phyloP scores from a whole-genome alignment of 2,888 invertebrate species.

The Metallyticus violacea region DNA sequence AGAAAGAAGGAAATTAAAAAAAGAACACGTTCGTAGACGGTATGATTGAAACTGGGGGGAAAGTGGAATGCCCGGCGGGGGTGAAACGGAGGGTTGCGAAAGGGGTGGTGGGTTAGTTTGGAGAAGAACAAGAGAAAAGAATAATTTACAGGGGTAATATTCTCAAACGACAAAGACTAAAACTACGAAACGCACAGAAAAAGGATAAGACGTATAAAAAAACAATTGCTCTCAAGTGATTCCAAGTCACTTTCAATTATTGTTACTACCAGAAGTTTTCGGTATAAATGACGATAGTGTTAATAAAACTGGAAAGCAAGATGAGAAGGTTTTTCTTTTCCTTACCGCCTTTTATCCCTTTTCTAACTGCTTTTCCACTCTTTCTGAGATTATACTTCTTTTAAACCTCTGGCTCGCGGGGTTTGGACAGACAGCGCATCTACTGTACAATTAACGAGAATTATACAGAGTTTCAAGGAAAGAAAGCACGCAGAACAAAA shows the following conservation, averaged over 20 bases:
- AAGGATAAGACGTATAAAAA: not conserved
- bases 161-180: not conserved
- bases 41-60: constrained; percentile 22
- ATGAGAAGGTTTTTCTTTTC: not conserved
- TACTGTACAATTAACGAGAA: not conserved
- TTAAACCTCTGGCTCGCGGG: not conserved
- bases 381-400: no score
- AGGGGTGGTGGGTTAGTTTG: not conserved
- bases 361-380: not conserved
- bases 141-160: constrained; percentile 8
- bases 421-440: not conserved
- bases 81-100: not conserved
- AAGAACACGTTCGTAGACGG: constrained; percentile 13
- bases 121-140: not conserved
- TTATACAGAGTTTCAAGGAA: not conserved
- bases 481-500: not conserved
- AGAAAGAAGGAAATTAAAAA: not conserved
- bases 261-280: not conserved
- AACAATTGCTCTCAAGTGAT: constrained; percentile 25
- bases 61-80: constrained; percentile 3
- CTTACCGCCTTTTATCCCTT: not conserved
- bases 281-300: no score
- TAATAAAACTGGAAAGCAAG: not conserved
- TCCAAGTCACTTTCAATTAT: constrained; percentile 30
- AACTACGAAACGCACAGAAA: not conserved